Percentiles rank a stretch among this genome's conserved stretches.
Conservation (phyloP, 1,140 invertebrate species). For the Melanaphis sacchari region DNA sequence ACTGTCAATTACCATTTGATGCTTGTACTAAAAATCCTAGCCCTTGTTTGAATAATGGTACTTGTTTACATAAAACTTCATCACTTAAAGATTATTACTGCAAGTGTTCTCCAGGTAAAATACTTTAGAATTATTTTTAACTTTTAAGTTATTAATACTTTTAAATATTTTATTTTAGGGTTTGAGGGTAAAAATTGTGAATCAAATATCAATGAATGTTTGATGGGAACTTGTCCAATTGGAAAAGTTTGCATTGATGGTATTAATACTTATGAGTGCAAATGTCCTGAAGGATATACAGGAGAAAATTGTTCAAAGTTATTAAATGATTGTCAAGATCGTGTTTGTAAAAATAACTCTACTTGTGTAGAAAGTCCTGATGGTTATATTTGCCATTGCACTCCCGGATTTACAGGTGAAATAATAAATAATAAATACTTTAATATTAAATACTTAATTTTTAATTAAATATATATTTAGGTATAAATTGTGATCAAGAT, state of each 20-base stretch:
- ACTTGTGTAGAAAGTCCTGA: conserved; percentile 67
- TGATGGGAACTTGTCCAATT: conserved; percentile 84
- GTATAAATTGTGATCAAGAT: conserved; percentile 75
- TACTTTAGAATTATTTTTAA: conserved; percentile 58
- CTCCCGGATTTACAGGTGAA: conserved; percentile 65
- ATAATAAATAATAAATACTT: conserved; percentile 37
- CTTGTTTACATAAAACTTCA: conserved; percentile 86
- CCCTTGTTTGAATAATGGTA: conserved; percentile 83
- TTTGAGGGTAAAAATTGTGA: conserved; percentile 89
- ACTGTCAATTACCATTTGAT: conserved; percentile 90
- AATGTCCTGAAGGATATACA: conserved; percentile 85
- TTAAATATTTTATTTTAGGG: conserved; percentile 83
- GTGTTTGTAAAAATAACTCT: conserved; percentile 68
- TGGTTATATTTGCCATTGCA: conserved; percentile 70
- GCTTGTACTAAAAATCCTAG: conserved; percentile 88
- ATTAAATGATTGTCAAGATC: conserved; percentile 67
- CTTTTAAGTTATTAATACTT: conserved; percentile 80
- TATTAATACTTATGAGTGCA: conserved; percentile 90
- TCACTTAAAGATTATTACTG: conserved; percentile 87
- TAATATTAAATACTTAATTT: neutral
- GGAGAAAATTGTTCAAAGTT: conserved; percentile 73
- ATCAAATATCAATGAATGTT: conserved; percentile 87
- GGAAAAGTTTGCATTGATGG: conserved; percentile 89
- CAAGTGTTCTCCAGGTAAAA: conserved; percentile 72
- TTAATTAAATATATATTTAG: conserved; percentile 62